Conservation (phyloP, 2,113 vertebrate species). For the Megaceryle maxima region DNA sequence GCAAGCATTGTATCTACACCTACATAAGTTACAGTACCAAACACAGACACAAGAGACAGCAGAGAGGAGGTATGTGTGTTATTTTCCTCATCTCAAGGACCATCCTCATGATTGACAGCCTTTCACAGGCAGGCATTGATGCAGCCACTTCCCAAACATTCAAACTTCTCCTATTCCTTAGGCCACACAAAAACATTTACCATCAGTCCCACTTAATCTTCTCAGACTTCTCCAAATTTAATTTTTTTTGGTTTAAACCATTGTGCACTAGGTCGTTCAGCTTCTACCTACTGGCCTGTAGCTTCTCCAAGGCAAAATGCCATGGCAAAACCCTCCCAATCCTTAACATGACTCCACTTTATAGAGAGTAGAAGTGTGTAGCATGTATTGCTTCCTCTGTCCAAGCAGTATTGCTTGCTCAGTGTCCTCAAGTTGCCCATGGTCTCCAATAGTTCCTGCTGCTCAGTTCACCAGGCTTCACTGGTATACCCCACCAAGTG, state of each 20-base stretch:
- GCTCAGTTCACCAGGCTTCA: background rate
- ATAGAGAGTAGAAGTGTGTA: background rate
- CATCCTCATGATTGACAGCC: background rate
- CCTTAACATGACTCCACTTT: background rate
- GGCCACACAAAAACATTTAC: background rate
- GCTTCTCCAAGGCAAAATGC: background rate
- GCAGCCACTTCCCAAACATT: background rate
- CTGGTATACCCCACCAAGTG: background rate
- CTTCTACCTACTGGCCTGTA: background rate
- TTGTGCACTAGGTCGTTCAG: background rate
- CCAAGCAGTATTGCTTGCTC: background rate
- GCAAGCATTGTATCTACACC: background rate
- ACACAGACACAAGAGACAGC: background rate
- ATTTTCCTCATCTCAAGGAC: background rate
- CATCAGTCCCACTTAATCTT: background rate
- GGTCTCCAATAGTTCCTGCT: background rate
- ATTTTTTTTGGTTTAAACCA: background rate
- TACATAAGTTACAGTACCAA: background rate
- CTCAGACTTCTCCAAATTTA: background rate
- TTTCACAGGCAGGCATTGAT: background rate
- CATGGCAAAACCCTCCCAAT: background rate
- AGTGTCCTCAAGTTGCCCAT: background rate
- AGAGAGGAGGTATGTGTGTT: background rate
- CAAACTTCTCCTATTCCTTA: background rate
- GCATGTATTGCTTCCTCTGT: accelerated